Conservation (phyloP, 2,797 vertebrate genomes). For the Pyrrhura leucotis region DNA sequence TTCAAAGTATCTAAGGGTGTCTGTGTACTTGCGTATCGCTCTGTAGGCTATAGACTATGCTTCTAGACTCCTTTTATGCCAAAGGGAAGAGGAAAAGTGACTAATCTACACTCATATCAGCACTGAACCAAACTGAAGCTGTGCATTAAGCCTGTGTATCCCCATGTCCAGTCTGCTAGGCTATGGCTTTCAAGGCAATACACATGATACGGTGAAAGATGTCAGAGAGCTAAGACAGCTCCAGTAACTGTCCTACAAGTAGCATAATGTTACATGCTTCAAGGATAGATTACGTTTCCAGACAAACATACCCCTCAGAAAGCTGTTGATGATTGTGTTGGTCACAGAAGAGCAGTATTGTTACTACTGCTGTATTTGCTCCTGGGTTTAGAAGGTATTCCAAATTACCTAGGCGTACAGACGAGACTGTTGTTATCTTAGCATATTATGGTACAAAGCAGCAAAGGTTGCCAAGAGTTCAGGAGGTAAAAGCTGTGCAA, state of each 20-base stretch:
- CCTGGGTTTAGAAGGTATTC: neutral
- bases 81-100: neutral
- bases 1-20: neutral
- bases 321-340: accelerated
- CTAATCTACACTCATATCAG: neutral
- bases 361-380: neutral
- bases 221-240: neutral
- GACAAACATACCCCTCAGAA: neutral
- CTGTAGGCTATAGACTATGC: neutral
- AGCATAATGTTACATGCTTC: neutral
- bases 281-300: neutral
- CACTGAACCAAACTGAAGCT: neutral
- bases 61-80: neutral
- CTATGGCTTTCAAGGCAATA: neutral
- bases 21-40: neutral
- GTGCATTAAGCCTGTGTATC: neutral
- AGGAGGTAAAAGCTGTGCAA: neutral
- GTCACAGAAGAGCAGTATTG: neutral
- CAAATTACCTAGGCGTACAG: neutral
- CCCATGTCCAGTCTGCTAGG: too few species aligned
- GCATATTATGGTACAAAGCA: neutral
- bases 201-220: neutral
- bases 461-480: neutral
- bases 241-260: too few species aligned
- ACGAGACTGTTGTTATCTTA: neutral